Evolutionary conservation across 1,140 invertebrate species (phyloP).

Genomic region (Lordiphosa collinella): DNA sequence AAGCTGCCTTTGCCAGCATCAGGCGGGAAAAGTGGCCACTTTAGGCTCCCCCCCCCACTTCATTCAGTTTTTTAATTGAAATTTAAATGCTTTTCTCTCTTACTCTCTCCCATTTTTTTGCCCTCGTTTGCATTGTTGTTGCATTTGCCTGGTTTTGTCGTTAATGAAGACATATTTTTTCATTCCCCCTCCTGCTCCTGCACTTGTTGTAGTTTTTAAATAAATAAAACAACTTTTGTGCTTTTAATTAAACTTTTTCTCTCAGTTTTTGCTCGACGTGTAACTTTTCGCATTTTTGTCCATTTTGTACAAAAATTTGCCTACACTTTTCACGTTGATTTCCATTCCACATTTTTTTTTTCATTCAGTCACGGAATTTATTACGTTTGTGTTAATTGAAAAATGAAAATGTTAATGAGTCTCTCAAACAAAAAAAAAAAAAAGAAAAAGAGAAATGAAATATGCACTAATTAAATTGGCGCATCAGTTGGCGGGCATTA

Average conservation of each 20-base stretch:
- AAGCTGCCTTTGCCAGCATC: constrained; percentile 20
- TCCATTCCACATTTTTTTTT: constrained; percentile 33
- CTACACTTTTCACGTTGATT: constrained; percentile 33
- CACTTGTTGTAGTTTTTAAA: constrained; percentile 53
- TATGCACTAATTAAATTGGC: constrained; percentile 66
- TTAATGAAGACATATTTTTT: constrained; percentile 77
- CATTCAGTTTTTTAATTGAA: constrained; percentile 69
- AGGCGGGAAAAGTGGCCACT: constrained; percentile 34
- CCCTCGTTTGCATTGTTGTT: constrained; percentile 55
- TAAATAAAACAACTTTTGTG: constrained; percentile 78
- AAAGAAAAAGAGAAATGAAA: constrained; percentile 67
- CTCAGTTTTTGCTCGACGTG: constrained; percentile 19
- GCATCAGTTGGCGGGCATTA: constrained; percentile 38
- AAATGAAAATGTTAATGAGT: constrained; percentile 78
- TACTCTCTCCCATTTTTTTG: constrained; percentile 11
- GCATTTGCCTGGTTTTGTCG: constrained; percentile 58
- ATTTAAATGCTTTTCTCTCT: constrained; percentile 71
- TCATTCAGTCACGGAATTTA: constrained; percentile 62
- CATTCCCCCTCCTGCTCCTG: constrained; percentile 38
- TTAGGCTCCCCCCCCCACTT: constrained; percentile 49
- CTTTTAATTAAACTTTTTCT: constrained; percentile 78
- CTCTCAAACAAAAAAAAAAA: constrained; percentile 59
- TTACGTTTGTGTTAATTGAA: constrained; percentile 79
- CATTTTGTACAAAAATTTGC: constrained; percentile 57
- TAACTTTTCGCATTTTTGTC: constrained; percentile 55